These are phyloP conservation scores for Coccyzus lansbergi DNA, from an alignment of 2,797 vertebrate species.

Conservation along the genomic window DNA sequence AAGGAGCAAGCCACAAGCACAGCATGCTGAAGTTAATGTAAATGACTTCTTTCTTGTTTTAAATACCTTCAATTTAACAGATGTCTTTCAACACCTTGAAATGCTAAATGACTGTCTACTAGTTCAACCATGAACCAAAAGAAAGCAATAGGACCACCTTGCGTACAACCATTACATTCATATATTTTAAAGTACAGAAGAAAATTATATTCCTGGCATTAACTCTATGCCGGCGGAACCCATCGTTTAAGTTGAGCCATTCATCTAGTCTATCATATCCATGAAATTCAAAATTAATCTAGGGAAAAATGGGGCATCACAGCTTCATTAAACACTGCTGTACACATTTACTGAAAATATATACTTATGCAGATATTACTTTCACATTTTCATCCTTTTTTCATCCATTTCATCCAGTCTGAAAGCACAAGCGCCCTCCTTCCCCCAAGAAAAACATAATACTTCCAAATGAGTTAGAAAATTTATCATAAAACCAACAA, in stretches of 20 bases:
- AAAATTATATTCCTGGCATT: neutral
- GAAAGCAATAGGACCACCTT: neutral
- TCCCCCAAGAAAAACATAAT: neutral
- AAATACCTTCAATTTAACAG: neutral
- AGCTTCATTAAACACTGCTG: constrained; percentile 10
- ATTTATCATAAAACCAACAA: neutral
- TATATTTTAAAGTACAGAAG: neutral
- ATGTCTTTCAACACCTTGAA: neutral
- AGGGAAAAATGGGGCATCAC: neutral
- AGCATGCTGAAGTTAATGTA: neutral
- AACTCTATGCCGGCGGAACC: neutral
- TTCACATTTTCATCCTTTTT: neutral
- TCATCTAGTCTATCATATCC: neutral
- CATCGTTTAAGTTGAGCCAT: neutral
- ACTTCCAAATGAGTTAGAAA: neutral
- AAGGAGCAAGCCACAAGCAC: neutral
- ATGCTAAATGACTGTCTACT: neutral
- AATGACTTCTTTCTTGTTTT: neutral
- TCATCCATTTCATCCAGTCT: neutral
- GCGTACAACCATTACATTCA: neutral
- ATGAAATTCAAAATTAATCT: constrained; percentile 19
- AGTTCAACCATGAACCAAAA: neutral
- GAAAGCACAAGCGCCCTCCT: neutral
- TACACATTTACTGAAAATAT: neutral
- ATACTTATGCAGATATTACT: neutral